phyloP scores from a whole-genome alignment of 2,113 vertebrate genomes.

The Paracyprichromis sp. region DNA sequence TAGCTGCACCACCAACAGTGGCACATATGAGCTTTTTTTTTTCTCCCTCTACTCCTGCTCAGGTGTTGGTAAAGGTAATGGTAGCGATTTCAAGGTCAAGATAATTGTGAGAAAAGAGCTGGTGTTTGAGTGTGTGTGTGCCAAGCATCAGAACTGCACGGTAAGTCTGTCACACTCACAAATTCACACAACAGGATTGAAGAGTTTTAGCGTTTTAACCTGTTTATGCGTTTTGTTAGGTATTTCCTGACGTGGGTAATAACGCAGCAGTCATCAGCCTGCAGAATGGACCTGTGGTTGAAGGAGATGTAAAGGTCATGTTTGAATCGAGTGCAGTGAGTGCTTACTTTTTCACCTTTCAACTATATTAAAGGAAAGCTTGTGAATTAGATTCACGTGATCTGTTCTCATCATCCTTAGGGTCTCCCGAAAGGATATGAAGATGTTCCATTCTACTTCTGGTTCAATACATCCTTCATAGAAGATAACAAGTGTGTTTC shows the following conservation, averaged over 20 bases:
- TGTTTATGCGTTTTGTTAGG: slow-evolving; percentile 47
- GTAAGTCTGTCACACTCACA: slow-evolving; percentile 57
- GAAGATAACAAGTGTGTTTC: slow-evolving; percentile 78
- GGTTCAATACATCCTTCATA: slow-evolving; percentile 93
- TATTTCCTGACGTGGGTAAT: slow-evolving; percentile 80
- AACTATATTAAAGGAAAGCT: background rate
- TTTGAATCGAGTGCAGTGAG: slow-evolving; percentile 87
- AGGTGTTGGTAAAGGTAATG: slow-evolving; percentile 87
- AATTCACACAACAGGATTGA: background rate
- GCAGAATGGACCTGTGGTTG: slow-evolving; percentile 75
- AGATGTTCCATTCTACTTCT: slow-evolving; percentile 90
- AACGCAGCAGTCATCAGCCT: slow-evolving; percentile 79
- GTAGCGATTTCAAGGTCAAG: slow-evolving; percentile 82
- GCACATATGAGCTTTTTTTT: background rate
- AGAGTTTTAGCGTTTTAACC: background rate
- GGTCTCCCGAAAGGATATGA: slow-evolving; percentile 87
- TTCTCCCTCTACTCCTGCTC: background rate
- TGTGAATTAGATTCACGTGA: background rate
- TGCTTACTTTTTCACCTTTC: background rate
- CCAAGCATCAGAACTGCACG: slow-evolving; percentile 76
- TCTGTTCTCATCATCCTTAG: slow-evolving; percentile 48
- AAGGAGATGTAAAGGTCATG: slow-evolving; percentile 87
- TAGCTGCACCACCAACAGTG: background rate
- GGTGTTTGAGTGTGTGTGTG: slow-evolving; percentile 78
- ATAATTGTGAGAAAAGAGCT: slow-evolving; percentile 72